Conservation (phyloP, 2,888 invertebrate species). For the Cordylochernes scorpioides region DNA sequence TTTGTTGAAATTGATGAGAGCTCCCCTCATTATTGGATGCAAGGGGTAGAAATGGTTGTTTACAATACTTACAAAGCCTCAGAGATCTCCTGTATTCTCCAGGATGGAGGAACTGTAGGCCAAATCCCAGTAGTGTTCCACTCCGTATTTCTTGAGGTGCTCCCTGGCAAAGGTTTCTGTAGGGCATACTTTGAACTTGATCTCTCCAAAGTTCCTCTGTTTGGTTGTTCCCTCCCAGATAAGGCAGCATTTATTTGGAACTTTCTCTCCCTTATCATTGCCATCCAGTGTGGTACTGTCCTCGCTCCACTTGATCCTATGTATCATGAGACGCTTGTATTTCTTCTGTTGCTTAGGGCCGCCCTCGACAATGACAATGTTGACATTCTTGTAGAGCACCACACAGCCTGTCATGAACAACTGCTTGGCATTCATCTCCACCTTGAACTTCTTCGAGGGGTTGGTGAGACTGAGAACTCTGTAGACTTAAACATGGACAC, state of each 20-base stretch:
- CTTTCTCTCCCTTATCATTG: constrained; percentile 37
- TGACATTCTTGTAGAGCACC: constrained; percentile 75
- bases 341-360: constrained; percentile 83
- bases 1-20: too few relatives aligned
- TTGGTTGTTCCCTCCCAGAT: constrained; percentile 90
- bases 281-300: constrained; percentile 32
- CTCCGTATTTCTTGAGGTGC: constrained; percentile 71
- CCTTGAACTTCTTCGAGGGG: constrained; percentile 82
- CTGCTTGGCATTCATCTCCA: constrained; percentile 88
- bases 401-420: constrained; percentile 85
- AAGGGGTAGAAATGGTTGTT: too few relatives aligned
- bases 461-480: constrained; percentile 61
- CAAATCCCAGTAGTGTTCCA: constrained; percentile 95
- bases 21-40: too few relatives aligned
- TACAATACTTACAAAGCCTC: constrained; percentile 2
- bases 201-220: constrained; percentile 64
- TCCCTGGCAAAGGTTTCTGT: constrained; percentile 84
- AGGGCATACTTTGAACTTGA: constrained; percentile 82
- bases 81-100: constrained; percentile 27
- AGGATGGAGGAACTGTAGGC: constrained; percentile 80
- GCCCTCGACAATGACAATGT: constrained; percentile 87
- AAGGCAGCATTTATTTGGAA: constrained; percentile 55
- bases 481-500: constrained; percentile 70
- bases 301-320: constrained; percentile 88
- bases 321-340: constrained; percentile 70